phyloP scores from a whole-genome alignment of 2,797 vertebrate species.

The Enteromius radiatus region DNA sequence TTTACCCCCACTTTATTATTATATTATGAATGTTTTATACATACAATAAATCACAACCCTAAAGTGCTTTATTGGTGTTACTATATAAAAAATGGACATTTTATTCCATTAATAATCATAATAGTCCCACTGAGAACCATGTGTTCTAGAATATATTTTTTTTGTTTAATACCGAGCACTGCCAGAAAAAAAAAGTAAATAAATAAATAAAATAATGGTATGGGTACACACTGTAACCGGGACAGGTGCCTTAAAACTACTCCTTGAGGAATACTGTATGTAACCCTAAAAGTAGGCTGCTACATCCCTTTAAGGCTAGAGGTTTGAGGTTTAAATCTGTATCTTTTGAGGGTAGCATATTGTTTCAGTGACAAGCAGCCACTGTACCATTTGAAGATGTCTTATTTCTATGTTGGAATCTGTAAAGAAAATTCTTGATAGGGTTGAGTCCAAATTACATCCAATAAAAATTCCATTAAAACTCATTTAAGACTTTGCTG shows the following conservation, averaged over 20 bases:
- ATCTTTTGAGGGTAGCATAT: background rate
- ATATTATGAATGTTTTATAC: background rate
- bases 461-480: background rate
- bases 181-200: background rate
- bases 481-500: background rate
- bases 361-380: background rate
- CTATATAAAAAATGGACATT: slow-evolving; percentile 8
- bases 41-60: background rate
- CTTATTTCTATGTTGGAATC: background rate
- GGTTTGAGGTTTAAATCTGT: background rate
- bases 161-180: slow-evolving; percentile 3
- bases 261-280: background rate
- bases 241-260: background rate
- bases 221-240: background rate
- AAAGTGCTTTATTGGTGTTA: background rate
- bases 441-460: background rate
- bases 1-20: background rate
- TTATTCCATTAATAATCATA: background rate
- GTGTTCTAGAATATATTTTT: background rate
- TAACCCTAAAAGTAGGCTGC: background rate
- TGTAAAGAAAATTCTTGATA: background rate
- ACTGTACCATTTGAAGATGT: too few species aligned
- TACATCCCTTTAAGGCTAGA: background rate
- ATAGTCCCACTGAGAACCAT: background rate
- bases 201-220: background rate